Evolutionary conservation across 2,888 invertebrate genomes (phyloP).

Genomic region (Orchesella flavescens): DNA sequence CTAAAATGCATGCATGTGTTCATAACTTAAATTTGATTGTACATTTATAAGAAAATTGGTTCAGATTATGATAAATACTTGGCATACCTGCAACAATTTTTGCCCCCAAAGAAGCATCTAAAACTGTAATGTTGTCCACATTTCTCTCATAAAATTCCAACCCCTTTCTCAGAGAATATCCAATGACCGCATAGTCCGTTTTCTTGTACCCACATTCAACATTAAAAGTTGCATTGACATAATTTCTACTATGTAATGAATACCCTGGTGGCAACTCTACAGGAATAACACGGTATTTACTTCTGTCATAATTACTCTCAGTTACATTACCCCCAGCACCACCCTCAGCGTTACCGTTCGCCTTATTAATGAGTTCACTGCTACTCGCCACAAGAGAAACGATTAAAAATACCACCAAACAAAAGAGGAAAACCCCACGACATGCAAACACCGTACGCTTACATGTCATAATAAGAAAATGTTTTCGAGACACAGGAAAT

Average conservation of each 20-base stretch:
- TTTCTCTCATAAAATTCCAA: slow-evolving; percentile 59
- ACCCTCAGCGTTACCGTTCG: not conserved
- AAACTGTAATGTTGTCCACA: slow-evolving; percentile 36
- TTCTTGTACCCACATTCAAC: slow-evolving; percentile 7
- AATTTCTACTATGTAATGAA: too few relatives aligned
- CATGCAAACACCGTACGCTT: slow-evolving; percentile 30
- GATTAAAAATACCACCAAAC: slow-evolving; percentile 19
- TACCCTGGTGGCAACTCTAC: slow-evolving; percentile 9
- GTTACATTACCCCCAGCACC: not conserved
- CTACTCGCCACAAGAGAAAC: slow-evolving; percentile 35
- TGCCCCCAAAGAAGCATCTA: slow-evolving; percentile 69
- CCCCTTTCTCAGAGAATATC: slow-evolving; percentile 31
- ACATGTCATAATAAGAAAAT: slow-evolving; percentile 30
- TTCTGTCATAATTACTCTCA: too few relatives aligned
- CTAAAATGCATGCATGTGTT: too few relatives aligned
- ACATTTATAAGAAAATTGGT: too few relatives aligned
- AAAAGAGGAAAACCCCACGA: slow-evolving; percentile 33
- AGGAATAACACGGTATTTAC: too few relatives aligned
- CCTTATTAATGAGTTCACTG: too few relatives aligned
- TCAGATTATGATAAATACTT: too few relatives aligned
- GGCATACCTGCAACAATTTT: slow-evolving; percentile 66
- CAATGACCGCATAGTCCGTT: slow-evolving; percentile 23
- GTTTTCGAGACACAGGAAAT: slow-evolving; percentile 25
- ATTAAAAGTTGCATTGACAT: slow-evolving; percentile 11
- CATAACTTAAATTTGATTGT: too few relatives aligned